Base-by-base conservation (phyloP, 2,113 vertebrate species). In the Cinclus mexicanus region DNA sequence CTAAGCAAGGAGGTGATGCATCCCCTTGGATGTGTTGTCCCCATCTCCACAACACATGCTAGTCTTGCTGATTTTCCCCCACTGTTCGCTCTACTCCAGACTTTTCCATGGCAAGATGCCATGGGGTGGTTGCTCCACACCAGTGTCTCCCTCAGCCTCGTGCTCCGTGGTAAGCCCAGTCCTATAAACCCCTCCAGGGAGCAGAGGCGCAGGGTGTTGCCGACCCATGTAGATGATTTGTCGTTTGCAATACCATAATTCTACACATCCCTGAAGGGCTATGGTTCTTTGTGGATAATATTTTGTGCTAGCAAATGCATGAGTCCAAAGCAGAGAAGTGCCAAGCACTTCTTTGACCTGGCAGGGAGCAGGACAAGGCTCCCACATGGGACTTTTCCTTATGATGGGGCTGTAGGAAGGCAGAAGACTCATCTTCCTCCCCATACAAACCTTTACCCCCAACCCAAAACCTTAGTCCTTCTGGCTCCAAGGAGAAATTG, bases 11-110 rank as follows among this genome's bases (percentile, higher is more conserved):
- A 41, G 39, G 6, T 7, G 16, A 44, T 12, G 47, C 46, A 49
- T 0, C 6, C 31, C 44, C 1, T 0, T 26, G 35, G 10, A 31
- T 1, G 1, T 21, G 47, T 16, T 44, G 41, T n/a, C 8, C 42
- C 29, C 1, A 5, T 61, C 63, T 42, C 11, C 0, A 25, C 31
- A 46, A 17, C 2, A 1, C 21, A 5, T 6, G 10, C 11, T 12
- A 10, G 7, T 29, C 29, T 22, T 60, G 44, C 23, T 0, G 0
- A 16, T 13, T 55, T 79, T 11, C 2, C 4, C 10, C 7, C 7
- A 3, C 5, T 3, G 13, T 46, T 59, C 23, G 6, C 28, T 50
- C 15, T 24, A 16, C 24, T 69, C 46, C 44, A 46, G 22, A 35
- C 20, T 13, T 18, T 78, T 52, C 41, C 26, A 16, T 2, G 6